A percentile compares a stretch with the other conserved stretches of the same genome.
Conservation (phyloP, 1,140 invertebrate genomes). For the Lepidostoma basale region DNA sequence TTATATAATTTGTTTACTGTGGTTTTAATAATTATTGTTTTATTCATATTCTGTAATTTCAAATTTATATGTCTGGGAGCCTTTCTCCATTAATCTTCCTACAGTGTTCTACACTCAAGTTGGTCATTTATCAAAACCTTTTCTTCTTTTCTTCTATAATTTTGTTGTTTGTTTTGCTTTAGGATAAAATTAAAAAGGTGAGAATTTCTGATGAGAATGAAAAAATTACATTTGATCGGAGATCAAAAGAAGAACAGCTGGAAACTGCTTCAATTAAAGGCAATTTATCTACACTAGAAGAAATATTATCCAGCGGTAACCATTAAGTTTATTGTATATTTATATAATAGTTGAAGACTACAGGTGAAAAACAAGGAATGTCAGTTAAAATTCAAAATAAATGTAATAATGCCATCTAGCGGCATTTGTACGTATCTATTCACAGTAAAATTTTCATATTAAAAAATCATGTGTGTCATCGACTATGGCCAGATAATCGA, state of each 20-base stretch:
- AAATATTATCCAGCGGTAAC: constrained; percentile 4
- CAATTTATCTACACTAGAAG: not conserved
- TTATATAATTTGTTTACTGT: too few relatives aligned
- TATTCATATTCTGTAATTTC: too few relatives aligned
- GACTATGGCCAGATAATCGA: too few relatives aligned
- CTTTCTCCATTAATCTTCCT: too few relatives aligned
- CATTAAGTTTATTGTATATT: not conserved
- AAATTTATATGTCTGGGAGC: too few relatives aligned
- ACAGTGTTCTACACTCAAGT: not conserved
- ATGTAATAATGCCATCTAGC: too few relatives aligned
- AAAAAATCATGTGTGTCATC: too few relatives aligned
- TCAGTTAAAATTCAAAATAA: too few relatives aligned
- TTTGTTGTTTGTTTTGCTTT: not conserved
- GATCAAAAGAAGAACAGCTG: not conserved
- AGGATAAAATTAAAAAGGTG: constrained; percentile 11
- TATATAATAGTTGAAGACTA: not conserved
- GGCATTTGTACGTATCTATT: too few relatives aligned
- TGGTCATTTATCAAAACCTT: not conserved
- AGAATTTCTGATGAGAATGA: not conserved
- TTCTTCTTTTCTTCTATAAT: not conserved
- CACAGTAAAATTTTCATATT: too few relatives aligned
- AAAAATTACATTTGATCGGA: not conserved
- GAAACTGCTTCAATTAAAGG: constrained; percentile 1
- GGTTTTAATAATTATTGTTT: too few relatives aligned
- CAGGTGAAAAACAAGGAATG: too few relatives aligned